phyloP scores from a whole-genome alignment of 1,140 invertebrate species.

The Cardiocondyla obscurior region DNA sequence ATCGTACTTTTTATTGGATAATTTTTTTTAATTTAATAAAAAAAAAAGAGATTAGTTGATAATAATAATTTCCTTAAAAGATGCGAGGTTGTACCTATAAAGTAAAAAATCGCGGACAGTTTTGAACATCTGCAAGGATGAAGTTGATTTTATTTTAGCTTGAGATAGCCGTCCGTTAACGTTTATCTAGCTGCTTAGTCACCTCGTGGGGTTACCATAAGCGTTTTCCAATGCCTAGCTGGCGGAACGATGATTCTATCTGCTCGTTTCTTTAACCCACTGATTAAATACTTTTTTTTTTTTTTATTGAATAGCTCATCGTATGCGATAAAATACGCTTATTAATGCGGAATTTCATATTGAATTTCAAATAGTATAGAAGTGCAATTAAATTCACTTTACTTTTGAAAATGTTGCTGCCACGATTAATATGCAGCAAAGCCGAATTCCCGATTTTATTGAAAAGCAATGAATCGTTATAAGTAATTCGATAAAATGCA shows the following conservation, averaged over 20 bases:
- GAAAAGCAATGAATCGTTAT: neutral
- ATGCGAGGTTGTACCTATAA: conserved; percentile 2
- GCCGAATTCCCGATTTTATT: neutral
- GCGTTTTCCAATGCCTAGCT: conserved; percentile 78
- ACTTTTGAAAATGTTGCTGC: neutral
- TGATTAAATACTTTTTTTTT: conserved; percentile 25
- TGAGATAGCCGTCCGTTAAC: conserved; percentile 67
- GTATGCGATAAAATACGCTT: conserved; percentile 20
- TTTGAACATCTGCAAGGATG: conserved; percentile 51
- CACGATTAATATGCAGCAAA: conserved; percentile 9
- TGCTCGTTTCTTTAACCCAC: conserved; percentile 31
- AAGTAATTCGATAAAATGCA: neutral
- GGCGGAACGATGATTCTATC: conserved; percentile 60
- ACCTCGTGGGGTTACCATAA: conserved; percentile 69
- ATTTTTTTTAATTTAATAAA: too few relatives aligned
- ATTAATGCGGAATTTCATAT: conserved; percentile 26
- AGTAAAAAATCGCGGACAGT: conserved; percentile 28
- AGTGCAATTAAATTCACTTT: neutral
- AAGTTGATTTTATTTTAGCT: conserved; percentile 58
- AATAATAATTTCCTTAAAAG: neutral
- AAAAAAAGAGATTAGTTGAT: neutral
- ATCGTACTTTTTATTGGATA: neutral
- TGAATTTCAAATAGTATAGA: neutral
- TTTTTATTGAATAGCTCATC: conserved; percentile 1
- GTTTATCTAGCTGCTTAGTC: conserved; percentile 78